Conservation (phyloP, 1,140 invertebrate genomes). For the Calephelis nemesis region DNA sequence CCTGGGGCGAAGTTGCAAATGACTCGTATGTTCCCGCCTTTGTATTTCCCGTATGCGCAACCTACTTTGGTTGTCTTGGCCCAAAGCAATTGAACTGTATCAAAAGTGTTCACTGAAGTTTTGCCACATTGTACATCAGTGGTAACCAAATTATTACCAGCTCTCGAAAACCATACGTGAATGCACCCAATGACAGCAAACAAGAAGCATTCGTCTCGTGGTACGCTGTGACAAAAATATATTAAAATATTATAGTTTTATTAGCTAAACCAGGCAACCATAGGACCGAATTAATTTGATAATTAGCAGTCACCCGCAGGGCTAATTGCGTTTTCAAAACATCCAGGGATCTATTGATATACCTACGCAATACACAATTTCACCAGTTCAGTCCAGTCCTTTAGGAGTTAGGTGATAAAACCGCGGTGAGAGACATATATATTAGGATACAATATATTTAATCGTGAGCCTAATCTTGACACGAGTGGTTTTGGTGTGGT, state of each 20-base stretch:
- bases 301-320: too few relatives aligned
- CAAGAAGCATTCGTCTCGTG: slow-evolving; percentile 56
- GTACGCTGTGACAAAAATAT: slow-evolving; percentile 45
- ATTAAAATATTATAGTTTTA: background rate
- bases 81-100: slow-evolving; percentile 61
- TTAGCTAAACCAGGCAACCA: too few relatives aligned
- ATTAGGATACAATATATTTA: too few relatives aligned
- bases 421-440: too few relatives aligned
- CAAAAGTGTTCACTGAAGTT: slow-evolving; percentile 43
- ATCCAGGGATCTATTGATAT: too few relatives aligned
- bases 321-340: too few relatives aligned
- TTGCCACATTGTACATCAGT: slow-evolving; percentile 59
- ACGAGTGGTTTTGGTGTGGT: too few relatives aligned
- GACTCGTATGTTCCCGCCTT: slow-evolving; percentile 54
- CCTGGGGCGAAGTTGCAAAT: slow-evolving; percentile 67
- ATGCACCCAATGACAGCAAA: slow-evolving; percentile 58
- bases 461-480: too few relatives aligned
- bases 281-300: too few relatives aligned
- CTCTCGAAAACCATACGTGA: slow-evolving; percentile 61
- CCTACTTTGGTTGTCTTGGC: slow-evolving; percentile 62
- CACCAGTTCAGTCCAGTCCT: too few relatives aligned
- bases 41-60: slow-evolving; percentile 52
- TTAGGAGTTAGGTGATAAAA: too few relatives aligned
- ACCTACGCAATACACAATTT: too few relatives aligned
- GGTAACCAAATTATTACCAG: slow-evolving; percentile 39